A percentile compares a stretch with the other conserved stretches of the same genome.
phyloP scores from a whole-genome alignment of 1,140 invertebrate genomes.

The Drosophila mauritiana region DNA sequence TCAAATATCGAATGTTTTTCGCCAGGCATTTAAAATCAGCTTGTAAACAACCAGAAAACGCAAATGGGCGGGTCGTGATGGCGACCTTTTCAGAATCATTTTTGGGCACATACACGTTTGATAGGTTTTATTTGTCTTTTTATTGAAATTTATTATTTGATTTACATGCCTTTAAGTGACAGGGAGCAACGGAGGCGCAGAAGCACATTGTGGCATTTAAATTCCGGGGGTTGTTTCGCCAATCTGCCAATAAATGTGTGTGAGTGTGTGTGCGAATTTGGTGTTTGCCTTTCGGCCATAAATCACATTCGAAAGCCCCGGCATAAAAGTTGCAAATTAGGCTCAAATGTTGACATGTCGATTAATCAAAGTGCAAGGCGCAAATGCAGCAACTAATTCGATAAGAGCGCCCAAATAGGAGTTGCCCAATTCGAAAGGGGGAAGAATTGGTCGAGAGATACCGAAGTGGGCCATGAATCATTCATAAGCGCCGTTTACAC shows the following conservation, averaged over 20 bases:
- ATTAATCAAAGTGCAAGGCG: slow-evolving; percentile 66
- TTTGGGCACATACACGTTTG: slow-evolving; percentile 35
- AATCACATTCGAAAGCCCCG: slow-evolving; percentile 61
- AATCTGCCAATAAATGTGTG: not conserved
- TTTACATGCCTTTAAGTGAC: slow-evolving; percentile 62
- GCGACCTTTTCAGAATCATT: slow-evolving; percentile 25
- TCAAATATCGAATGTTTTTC: slow-evolving; percentile 3
- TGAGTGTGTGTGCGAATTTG: not conserved
- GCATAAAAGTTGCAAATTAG: slow-evolving; percentile 67
- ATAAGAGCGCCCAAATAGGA: slow-evolving; percentile 19
- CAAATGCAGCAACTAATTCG: slow-evolving; percentile 64
- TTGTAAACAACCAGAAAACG: slow-evolving; percentile 25
- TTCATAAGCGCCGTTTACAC: slow-evolving; percentile 53
- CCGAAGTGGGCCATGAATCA: slow-evolving; percentile 43
- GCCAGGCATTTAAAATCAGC: slow-evolving; percentile 28
- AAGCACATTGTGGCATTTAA: slow-evolving; percentile 30
- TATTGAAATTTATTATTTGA: slow-evolving; percentile 76
- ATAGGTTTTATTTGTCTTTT: slow-evolving; percentile 67
- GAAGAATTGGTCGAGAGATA: not conserved
- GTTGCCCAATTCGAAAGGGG: not conserved
- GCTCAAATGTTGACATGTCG: slow-evolving; percentile 63
- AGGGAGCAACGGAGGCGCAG: slow-evolving; percentile 6
- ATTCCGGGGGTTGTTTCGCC: slow-evolving; percentile 28
- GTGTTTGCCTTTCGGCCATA: slow-evolving; percentile 43
- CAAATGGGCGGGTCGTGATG: not conserved